These are phyloP conservation scores for Mastomys coucha DNA, from an alignment of 2,113 vertebrate species.

Conservation along the genomic window DNA sequence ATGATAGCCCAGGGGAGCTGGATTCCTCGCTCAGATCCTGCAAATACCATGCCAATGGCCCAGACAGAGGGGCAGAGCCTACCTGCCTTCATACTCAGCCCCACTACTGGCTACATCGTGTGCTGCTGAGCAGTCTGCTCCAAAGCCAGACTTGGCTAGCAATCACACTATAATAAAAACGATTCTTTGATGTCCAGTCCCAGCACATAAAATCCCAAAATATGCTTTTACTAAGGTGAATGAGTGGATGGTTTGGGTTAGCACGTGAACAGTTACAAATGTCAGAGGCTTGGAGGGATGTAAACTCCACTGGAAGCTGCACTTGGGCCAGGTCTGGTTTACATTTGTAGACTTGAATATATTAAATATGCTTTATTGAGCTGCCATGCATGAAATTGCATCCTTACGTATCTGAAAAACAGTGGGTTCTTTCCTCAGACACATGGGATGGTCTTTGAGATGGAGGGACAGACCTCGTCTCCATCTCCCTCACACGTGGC, in stretches of 20 bases:
- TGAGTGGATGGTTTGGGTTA: slow-evolving; percentile 83
- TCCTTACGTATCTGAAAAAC: slow-evolving; percentile 64
- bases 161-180: slow-evolving; percentile 80
- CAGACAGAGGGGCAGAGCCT: slow-evolving; percentile 47
- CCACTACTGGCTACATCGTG: not conserved
- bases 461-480: not conserved
- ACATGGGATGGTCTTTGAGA: not conserved
- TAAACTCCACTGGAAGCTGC: slow-evolving; percentile 69
- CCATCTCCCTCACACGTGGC: accelerated
- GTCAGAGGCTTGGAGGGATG: slow-evolving; percentile 78
- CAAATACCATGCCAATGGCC: not conserved
- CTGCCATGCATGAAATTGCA: slow-evolving; percentile 77
- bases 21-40: not conserved
- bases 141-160: slow-evolving; percentile 78
- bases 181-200: slow-evolving; percentile 84
- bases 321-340: slow-evolving; percentile 83
- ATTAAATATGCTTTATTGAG: slow-evolving; percentile 79
- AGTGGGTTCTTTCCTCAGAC: not conserved
- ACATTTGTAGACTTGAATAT: slow-evolving; percentile 81
- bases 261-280: slow-evolving; percentile 79
- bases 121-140: slow-evolving; percentile 64
- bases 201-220: slow-evolving; percentile 83
- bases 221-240: slow-evolving; percentile 84
- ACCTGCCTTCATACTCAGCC: slow-evolving; percentile 74
- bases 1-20: not conserved